Evolutionary conservation across 2,113 vertebrate genomes (phyloP).

Genomic region (Salminus brasiliensis): DNA sequence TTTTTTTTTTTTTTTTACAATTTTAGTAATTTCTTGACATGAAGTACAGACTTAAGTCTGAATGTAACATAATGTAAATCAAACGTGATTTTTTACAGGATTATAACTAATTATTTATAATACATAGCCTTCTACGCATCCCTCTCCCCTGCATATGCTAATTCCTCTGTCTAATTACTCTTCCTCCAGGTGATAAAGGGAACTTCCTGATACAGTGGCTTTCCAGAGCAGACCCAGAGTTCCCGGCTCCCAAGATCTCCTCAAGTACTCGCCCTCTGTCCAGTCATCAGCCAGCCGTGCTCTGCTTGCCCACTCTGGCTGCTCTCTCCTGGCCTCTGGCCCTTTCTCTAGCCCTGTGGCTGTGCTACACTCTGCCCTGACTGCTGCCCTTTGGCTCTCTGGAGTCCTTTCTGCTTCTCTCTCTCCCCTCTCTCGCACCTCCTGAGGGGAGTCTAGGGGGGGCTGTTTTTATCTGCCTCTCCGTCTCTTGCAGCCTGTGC

Average conservation of each 20-base stretch:
- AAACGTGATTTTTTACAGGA: too few relatives aligned
- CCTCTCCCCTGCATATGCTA: neutral
- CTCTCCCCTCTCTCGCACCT: conserved; percentile 53
- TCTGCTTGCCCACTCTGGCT: conserved; percentile 82
- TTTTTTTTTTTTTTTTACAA: too few relatives aligned
- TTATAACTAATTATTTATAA: too few relatives aligned
- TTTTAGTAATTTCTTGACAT: too few relatives aligned
- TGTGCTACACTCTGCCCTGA: neutral
- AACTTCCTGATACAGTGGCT: conserved; percentile 92
- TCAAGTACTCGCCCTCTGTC: conserved; percentile 91
- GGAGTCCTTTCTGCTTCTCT: conserved; percentile 63
- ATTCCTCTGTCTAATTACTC: neutral
- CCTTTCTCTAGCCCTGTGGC: conserved; percentile 1
- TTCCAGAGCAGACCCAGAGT: conserved; percentile 83
- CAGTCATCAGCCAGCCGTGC: conserved; percentile 82
- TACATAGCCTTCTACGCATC: neutral
- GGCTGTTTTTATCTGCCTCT: conserved; percentile 46
- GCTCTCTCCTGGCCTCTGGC: conserved; percentile 78
- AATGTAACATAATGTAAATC: too few relatives aligned
- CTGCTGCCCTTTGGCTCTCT: conserved; percentile 83
- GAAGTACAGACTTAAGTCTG: too few relatives aligned
- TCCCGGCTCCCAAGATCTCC: conserved; percentile 83
- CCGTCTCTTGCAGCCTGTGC: conserved; percentile 54
- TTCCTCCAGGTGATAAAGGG: conserved; percentile 77
- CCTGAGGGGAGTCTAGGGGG: conserved; percentile 24